Conservation (phyloP, 2,113 vertebrate genomes). For the Nematolebias whitei region DNA sequence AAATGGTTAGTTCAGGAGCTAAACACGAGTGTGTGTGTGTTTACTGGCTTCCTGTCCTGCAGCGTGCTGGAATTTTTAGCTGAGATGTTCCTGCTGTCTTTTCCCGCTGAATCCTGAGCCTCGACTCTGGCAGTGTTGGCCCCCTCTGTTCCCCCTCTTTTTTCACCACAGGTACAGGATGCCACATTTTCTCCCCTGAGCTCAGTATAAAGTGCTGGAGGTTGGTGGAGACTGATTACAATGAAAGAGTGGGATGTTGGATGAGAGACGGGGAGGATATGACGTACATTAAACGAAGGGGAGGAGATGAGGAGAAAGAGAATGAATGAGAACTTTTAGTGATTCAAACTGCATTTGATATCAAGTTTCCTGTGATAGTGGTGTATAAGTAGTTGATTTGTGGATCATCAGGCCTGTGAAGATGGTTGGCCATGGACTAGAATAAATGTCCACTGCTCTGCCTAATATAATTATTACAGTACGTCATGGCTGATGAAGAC, state of each 20-base stretch:
- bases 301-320: background rate
- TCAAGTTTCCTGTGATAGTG: conserved; percentile 35
- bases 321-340: conserved; percentile 10
- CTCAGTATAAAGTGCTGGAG: conserved; percentile 26
- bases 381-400: conserved; percentile 28
- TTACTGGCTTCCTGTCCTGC: conserved; percentile 55
- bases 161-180: conserved; percentile 67
- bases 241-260: background rate
- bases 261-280: conserved; percentile 5
- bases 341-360: conserved; percentile 41
- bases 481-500: conserved; percentile 33
- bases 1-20: conserved; percentile 24
- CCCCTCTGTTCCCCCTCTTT: conserved; percentile 49
- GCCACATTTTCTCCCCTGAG: conserved; percentile 27
- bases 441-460: conserved; percentile 33
- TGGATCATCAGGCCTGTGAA: conserved; percentile 33
- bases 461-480: conserved; percentile 42
- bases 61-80: conserved; percentile 49
- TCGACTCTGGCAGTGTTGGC: conserved; percentile 47
- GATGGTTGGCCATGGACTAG: conserved; percentile 31
- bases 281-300: conserved; percentile 5
- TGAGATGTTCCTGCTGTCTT: conserved; percentile 47
- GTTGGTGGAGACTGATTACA: background rate
- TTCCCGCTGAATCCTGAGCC: conserved; percentile 51
- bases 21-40: conserved; percentile 5